phyloP scores from a whole-genome alignment of 2,888 invertebrate genomes.

The Carterocephalus palaemon region DNA sequence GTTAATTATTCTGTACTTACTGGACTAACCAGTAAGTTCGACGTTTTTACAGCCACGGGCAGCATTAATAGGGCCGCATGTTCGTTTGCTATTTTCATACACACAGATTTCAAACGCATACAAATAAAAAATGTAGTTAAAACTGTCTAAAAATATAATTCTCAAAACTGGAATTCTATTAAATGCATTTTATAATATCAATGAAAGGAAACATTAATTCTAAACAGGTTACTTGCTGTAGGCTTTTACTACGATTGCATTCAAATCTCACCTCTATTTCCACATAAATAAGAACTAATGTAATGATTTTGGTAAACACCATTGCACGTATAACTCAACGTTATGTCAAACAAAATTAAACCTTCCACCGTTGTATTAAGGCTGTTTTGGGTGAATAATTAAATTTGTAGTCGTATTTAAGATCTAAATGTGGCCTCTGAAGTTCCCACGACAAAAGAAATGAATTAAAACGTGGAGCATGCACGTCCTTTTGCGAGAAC shows the following conservation, averaged over 20 bases:
- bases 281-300: neutral
- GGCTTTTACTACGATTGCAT: neutral
- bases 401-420: constrained; percentile 12
- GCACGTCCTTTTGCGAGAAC: constrained; percentile 9
- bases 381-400: neutral
- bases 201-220: constrained; percentile 27
- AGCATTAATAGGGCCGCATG: too few species aligned
- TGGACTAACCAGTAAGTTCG: too few species aligned
- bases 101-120: neutral
- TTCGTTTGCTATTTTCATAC: too few species aligned
- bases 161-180: constrained; percentile 7
- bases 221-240: constrained; percentile 26
- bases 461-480: constrained; percentile 22
- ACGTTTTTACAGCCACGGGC: too few species aligned
- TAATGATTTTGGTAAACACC: neutral
- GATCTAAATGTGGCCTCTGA: constrained; percentile 12
- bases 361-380: neutral
- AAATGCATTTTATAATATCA: constrained; percentile 19
- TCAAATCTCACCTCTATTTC: constrained; percentile 7
- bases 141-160: neutral
- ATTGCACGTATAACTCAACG: neutral
- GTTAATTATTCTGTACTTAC: too few species aligned
- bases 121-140: too few species aligned
- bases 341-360: neutral
- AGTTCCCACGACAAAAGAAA: constrained; percentile 26